Evolutionary conservation across 2,113 vertebrate genomes (phyloP), one percentile per base, ranked within the genome.

Genomic region (Odocoileus hemionus): DNA sequence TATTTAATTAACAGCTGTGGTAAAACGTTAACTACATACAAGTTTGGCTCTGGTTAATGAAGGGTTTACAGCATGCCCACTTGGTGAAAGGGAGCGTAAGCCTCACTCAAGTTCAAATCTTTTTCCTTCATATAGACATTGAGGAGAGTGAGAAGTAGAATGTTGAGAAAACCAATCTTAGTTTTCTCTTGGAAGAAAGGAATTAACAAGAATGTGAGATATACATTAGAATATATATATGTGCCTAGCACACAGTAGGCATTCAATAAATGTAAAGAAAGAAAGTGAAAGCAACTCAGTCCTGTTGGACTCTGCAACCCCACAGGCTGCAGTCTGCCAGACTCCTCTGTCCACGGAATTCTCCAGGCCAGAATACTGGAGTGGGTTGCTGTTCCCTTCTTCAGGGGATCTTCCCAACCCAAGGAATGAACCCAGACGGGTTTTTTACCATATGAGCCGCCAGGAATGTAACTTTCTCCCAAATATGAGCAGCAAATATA

Each of bases 11-110:
- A 94, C 33, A 96, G 10, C 52, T 84, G 19, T 61, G 30, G 36
- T 70, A 50, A 97, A 94, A 89, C 39, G 67, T 67, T 97, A 93
- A 95, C 67, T 96, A 36, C 21, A 95, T 45, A 84, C 92, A 93
- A 79, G 36, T 33, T 23, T 60, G 45, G 78, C 16, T 50, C n/a
- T 61, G 55, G 43, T 26, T 86, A 55, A 94, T 57, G 21, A 94
- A 61, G 36, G 54, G 10, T 84, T 91, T 87, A 89, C 0, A 76
- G 45, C 13, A 89, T 8, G 83, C 89, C 11, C 7, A 67, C 64
- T 67, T 33, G n/a, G 3, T 86, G 87, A 95, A 82, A 92, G 7
- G 61, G 39, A 93, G 13, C 79, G 19, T 84, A 86, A 83, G 52
- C 26, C 67, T 80, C 92, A 89, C 5, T 60, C 43, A 60, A 16